A percentile compares a stretch with the other conserved stretches of the same genome.
Conservation (phyloP, 2,113 vertebrate genomes). For the Athene noctua region DNA sequence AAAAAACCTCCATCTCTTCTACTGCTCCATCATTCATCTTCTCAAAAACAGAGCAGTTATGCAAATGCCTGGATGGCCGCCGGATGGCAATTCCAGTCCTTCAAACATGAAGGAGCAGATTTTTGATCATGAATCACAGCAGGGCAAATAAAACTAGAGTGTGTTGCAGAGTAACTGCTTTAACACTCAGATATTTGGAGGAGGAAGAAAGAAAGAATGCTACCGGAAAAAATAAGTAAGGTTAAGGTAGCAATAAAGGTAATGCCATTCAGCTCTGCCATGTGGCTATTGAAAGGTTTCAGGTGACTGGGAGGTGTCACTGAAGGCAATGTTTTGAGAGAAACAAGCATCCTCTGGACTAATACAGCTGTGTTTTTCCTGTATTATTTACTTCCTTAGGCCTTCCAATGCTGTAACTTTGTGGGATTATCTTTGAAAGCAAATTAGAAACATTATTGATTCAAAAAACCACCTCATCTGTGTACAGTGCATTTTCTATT, state of each 20-base stretch:
- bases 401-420: neutral
- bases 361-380: neutral
- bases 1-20: neutral
- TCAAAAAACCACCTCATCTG: neutral
- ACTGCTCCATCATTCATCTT: neutral
- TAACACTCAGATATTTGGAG: neutral
- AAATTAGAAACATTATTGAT: neutral
- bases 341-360: neutral
- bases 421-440: neutral
- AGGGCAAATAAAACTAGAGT: neutral
- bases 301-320: neutral
- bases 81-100: neutral
- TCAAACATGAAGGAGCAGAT: neutral
- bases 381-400: neutral
- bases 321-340: neutral
- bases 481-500: neutral
- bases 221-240: neutral
- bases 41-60: rapidly evolving
- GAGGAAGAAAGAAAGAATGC: neutral
- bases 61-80: neutral
- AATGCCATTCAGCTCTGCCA: neutral
- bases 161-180: neutral
- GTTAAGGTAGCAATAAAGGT: neutral
- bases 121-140: neutral
- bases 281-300: neutral